A percentile compares a stretch with the other conserved stretches of the same genome.
Evolutionary conservation across 64 coral and sea anemone species (phyloP).

Genomic region (Orbicella faveolata): DNA sequence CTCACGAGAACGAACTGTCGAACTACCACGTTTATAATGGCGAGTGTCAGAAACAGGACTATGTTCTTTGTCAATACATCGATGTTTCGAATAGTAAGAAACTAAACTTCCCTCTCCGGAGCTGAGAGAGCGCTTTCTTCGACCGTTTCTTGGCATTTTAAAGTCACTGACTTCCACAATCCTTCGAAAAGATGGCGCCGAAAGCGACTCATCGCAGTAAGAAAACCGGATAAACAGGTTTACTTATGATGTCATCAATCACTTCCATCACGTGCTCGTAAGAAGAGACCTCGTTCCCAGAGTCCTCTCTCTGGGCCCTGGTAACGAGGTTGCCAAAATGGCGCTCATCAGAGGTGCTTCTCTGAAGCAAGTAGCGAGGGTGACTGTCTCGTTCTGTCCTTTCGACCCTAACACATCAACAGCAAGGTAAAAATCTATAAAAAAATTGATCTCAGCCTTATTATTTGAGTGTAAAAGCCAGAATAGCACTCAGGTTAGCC

Average conservation of each 20-base stretch:
- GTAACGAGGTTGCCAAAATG: conserved; percentile 73
- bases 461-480: not conserved
- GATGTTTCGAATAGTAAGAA: conserved; percentile 61
- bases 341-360: conserved; percentile 80
- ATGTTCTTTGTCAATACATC: conserved; percentile 45
- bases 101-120: conserved; percentile 58
- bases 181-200: not conserved
- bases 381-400: conserved; percentile 80
- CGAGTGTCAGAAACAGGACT: conserved; percentile 51
- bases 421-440: conserved; percentile 60
- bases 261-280: not conserved
- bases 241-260: conserved; percentile 43
- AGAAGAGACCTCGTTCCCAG: not conserved
- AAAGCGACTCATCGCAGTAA: not conserved
- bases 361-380: conserved; percentile 79
- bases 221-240: conserved; percentile 36
- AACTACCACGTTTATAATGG: conserved; percentile 44
- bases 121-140: conserved; percentile 76
- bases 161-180: not conserved
- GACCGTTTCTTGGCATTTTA: conserved; percentile 78
- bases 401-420: conserved; percentile 80
- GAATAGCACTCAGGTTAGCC: not conserved
- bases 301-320: not conserved
- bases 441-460: not conserved
- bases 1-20: conserved; percentile 14